phyloP scores from a whole-genome alignment of 2,113 vertebrate species.

The Origma solitaria region DNA sequence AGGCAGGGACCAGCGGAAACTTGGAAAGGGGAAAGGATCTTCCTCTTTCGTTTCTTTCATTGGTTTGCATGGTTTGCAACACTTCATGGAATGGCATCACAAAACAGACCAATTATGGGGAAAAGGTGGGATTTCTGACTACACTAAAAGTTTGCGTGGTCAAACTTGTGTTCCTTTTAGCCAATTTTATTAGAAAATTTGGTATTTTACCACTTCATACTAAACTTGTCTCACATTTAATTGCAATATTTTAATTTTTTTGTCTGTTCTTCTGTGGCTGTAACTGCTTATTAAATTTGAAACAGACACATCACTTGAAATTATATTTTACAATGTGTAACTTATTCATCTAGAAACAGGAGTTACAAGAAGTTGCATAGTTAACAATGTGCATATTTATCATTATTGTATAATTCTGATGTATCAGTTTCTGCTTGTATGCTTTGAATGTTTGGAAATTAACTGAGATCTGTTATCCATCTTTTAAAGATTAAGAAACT shows the following conservation, averaged over 20 bases:
- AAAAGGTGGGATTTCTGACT: background rate
- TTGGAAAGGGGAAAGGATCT: background rate
- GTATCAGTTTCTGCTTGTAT: background rate
- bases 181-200: background rate
- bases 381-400: background rate
- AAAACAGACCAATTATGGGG: background rate
- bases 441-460: background rate
- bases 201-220: background rate
- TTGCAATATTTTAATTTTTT: background rate
- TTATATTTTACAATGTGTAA: background rate
- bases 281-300: background rate
- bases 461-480: background rate
- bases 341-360: background rate
- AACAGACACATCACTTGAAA: background rate
- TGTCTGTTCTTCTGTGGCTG: background rate
- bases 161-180: background rate
- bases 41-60: background rate
- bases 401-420: background rate
- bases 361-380: background rate
- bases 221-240: background rate
- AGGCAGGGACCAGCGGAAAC: background rate
- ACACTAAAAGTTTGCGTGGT: background rate
- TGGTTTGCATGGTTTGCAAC: background rate
- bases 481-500: background rate
- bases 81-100: background rate